Evolutionary conservation across 2,888 invertebrate genomes (phyloP).

Genomic region (Eupithecia subumbrata): DNA sequence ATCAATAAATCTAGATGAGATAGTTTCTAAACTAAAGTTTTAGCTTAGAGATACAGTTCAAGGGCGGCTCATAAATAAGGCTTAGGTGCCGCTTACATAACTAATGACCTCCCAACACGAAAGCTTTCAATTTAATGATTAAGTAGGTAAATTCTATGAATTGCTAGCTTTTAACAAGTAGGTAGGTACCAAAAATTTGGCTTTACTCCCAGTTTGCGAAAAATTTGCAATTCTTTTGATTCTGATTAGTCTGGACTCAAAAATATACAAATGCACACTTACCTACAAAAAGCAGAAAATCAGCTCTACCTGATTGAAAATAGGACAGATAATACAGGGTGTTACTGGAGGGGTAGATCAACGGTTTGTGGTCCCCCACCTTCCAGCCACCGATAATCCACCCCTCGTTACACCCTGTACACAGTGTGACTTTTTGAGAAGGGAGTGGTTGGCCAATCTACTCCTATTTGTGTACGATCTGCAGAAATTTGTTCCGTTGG

Average conservation of each 20-base stretch:
- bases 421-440: too few relatives aligned
- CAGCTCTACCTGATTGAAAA: too few relatives aligned
- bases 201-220: neutral
- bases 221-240: neutral
- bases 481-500: too few relatives aligned
- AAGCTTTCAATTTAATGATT: slow-evolving; percentile 75
- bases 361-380: too few relatives aligned
- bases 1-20: neutral
- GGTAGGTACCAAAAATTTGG: neutral
- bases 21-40: slow-evolving; percentile 16
- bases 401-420: too few relatives aligned
- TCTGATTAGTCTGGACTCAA: neutral
- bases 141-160: slow-evolving; percentile 55
- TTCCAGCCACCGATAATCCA: too few relatives aligned
- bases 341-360: too few relatives aligned
- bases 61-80: slow-evolving; percentile 15
- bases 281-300: neutral
- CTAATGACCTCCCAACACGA: slow-evolving; percentile 71
- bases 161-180: neutral
- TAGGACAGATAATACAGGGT: too few relatives aligned
- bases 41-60: slow-evolving; percentile 25
- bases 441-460: too few relatives aligned
- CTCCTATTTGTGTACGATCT: too few relatives aligned
- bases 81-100: slow-evolving; percentile 67
- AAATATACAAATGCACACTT: neutral